These are phyloP conservation scores for Candoia aspera DNA, from an alignment of 2,113 vertebrate genomes.

Conservation along the genomic window DNA sequence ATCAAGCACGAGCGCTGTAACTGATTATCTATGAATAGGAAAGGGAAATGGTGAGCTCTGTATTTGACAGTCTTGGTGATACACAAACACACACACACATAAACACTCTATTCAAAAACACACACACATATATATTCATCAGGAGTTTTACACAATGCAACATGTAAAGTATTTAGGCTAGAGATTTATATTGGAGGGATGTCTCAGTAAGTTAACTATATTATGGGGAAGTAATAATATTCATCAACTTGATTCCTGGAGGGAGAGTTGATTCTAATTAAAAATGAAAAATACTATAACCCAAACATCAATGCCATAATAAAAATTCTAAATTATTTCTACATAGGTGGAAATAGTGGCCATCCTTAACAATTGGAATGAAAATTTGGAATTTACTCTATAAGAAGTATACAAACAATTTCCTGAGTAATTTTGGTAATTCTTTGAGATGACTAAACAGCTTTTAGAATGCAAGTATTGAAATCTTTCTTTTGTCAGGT, in stretches of 20 bases:
- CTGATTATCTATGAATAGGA: neutral
- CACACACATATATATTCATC: too few species aligned
- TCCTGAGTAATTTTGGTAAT: neutral
- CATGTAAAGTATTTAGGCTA: neutral
- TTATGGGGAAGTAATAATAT: neutral
- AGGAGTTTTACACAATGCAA: neutral
- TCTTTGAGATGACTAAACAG: neutral
- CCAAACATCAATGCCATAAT: constrained; percentile 4
- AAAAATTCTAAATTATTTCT: neutral
- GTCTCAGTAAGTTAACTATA: neutral
- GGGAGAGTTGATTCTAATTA: neutral
- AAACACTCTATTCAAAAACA: too few species aligned
- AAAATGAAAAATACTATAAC: neutral
- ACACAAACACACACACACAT: neutral
- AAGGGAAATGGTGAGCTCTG: neutral
- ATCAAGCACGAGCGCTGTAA: neutral
- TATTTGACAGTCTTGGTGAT: neutral
- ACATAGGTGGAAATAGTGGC: neutral
- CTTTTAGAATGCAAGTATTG: neutral
- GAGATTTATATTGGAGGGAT: neutral
- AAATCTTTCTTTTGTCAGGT: neutral
- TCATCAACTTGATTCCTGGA: neutral
- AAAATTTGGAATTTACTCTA: neutral
- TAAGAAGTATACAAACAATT: neutral
- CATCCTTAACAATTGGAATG: neutral